Conservation (phyloP, 1,140 invertebrate genomes). For the Polypedilum pembai region DNA sequence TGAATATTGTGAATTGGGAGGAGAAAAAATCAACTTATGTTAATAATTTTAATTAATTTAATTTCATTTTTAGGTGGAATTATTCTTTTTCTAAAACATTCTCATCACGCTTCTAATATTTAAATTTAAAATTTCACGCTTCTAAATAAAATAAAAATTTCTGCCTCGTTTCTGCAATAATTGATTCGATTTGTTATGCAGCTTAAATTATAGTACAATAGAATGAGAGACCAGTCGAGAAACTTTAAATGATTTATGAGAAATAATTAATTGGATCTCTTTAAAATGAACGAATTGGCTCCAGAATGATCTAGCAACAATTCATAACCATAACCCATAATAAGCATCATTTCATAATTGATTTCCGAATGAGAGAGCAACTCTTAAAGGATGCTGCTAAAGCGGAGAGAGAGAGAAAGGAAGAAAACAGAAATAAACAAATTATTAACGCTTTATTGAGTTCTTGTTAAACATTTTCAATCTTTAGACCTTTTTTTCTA, state of each 20-base stretch:
- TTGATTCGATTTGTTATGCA: conserved; percentile 26
- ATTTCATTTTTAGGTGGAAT: neutral
- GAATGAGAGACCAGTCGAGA: neutral
- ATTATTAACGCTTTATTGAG: conserved; percentile 26
- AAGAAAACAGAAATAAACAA: conserved; percentile 17
- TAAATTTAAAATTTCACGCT: no score
- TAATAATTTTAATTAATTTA: neutral
- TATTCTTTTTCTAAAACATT: neutral
- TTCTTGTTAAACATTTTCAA: neutral
- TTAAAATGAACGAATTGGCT: no score
- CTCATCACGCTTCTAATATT: neutral
- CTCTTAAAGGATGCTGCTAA: neutral
- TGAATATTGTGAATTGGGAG: neutral
- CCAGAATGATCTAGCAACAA: no score
- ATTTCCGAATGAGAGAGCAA: conserved; percentile 13
- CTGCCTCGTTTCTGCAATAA: conserved; percentile 22
- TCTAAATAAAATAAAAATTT: neutral
- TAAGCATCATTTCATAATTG: conserved; percentile 19
- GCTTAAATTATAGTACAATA: neutral
- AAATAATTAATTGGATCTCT: conserved; percentile 22
- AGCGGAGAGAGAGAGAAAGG: neutral
- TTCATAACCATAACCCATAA: neutral
- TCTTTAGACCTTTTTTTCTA: no score
- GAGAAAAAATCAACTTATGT: neutral
- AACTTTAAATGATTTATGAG: conserved; percentile 26